These are phyloP conservation scores for Dreissena rostriformis DNA, from an alignment of 1,140 invertebrate species.

Conservation along the genomic window DNA sequence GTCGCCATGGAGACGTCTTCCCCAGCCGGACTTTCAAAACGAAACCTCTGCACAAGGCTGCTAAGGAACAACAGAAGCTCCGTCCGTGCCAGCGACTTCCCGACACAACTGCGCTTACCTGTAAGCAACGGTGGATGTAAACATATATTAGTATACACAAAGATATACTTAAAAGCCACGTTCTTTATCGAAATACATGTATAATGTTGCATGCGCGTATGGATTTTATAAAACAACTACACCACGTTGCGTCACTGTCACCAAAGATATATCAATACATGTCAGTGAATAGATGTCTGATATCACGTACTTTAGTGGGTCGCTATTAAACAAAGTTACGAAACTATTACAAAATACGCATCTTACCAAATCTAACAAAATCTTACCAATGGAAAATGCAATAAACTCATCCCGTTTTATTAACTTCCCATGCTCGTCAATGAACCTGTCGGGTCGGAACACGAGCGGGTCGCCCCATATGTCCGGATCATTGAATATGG, in stretches of 20 bases:
- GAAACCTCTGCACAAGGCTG: conserved; percentile 56
- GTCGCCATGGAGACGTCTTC: conserved; percentile 21
- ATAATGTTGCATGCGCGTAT: neutral
- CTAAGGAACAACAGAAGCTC: conserved; percentile 59
- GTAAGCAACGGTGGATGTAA: conserved; percentile 8
- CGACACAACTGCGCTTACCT: conserved; percentile 60
- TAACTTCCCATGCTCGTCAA: conserved; percentile 65
- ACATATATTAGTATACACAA: neutral
- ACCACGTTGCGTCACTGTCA: neutral
- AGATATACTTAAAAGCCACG: neutral
- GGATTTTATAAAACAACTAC: neutral
- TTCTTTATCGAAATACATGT: neutral
- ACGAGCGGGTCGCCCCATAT: conserved; percentile 86
- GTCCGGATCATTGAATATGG: conserved; percentile 67
- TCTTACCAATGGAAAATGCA: conserved; percentile 55
- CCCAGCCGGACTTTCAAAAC: conserved; percentile 80
- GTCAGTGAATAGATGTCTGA: neutral
- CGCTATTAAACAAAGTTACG: neutral
- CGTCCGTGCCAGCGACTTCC: conserved; percentile 58
- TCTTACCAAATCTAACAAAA: neutral
- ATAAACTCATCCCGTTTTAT: conserved; percentile 48
- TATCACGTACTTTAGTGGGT: neutral
- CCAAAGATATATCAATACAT: neutral
- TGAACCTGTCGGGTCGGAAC: conserved; percentile 86
- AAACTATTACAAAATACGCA: neutral